Conservation (phyloP, 2,113 vertebrate genomes). For the Gavia stellata region DNA sequence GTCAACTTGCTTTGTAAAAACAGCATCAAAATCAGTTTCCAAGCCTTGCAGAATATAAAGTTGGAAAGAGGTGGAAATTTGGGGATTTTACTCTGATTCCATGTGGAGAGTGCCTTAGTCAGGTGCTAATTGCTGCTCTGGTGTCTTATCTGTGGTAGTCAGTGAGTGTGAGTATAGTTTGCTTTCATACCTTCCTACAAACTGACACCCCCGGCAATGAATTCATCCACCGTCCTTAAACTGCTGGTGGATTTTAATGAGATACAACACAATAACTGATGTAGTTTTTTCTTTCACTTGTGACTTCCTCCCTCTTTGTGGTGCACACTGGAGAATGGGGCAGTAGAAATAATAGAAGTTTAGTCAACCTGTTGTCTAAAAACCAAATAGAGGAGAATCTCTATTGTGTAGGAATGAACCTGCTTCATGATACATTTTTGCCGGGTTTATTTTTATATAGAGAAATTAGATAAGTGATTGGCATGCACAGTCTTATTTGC, state of each 20-base stretch:
- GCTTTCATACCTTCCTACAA: background rate
- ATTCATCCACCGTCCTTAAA: background rate
- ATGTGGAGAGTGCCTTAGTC: background rate
- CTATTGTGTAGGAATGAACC: background rate
- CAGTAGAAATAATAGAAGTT: background rate
- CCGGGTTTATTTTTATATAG: background rate
- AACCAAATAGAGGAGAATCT: background rate
- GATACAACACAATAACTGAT: background rate
- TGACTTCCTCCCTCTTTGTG: background rate
- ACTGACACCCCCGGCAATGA: background rate
- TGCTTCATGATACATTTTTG: background rate
- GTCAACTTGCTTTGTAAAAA: background rate
- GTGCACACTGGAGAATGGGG: background rate
- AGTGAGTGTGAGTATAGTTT: background rate
- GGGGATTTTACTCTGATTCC: background rate
- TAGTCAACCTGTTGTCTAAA: background rate
- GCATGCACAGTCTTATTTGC: background rate
- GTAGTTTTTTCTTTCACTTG: background rate
- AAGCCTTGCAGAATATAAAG: background rate
- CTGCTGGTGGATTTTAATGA: background rate
- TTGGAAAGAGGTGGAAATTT: background rate
- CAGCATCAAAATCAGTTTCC: background rate
- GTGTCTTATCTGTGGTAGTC: rapidly evolving
- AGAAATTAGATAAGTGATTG: background rate
- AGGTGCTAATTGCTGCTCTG: background rate